Base-by-base conservation (phyloP, 1,140 invertebrate genomes). In the Lutraria rhynchaena region DNA sequence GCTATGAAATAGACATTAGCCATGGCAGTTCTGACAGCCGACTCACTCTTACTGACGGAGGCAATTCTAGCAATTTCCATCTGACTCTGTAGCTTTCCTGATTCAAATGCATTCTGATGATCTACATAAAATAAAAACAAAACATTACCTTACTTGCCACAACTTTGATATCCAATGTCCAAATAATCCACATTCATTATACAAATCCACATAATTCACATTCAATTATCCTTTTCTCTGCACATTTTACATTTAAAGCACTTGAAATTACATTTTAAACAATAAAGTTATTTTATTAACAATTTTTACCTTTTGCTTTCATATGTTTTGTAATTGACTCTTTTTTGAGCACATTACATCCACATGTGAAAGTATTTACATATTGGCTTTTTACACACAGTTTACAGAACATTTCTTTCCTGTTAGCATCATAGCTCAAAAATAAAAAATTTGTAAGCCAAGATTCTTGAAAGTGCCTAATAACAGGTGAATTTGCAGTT, bases 1-100 rank as follows among this genome's bases (percentile, higher is more conserved):
- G 67, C 67, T 29, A 70, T 13, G 44, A 70, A 70, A 15, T 35
- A 51, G 1, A 70, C 67, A 29, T 70, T 70, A n/a, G 69, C 69
- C 69, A 71, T 71, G 24, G 69, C 69, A 35, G 33, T 41, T 37
- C 69, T 35, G 2, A 71, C 53, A 22, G 69, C 69, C 9, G 49
- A 19, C 31, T 55, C 69, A 35, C 69, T 71, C 51, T 71, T 71
- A 31, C 51, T 71, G 29, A 55, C 31, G 3, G 69, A 71, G 35
- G 69, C 41, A 1, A 41, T 33, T 31, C 41, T 44, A 15, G 69
- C 69, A 41, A 51, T 71, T 33, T 35, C 19, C 69, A 71, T 71
- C 4, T 55, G 51, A 11, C 1, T 1, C 7, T 51, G 69, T 1
- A 71, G 69, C 69, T 71, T 35, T 27, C 19, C 49, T 31, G 69